Base-by-base conservation (phyloP, 53 echinoderm and acorn worm genomes). In the Zoroaster sp. region DNA sequence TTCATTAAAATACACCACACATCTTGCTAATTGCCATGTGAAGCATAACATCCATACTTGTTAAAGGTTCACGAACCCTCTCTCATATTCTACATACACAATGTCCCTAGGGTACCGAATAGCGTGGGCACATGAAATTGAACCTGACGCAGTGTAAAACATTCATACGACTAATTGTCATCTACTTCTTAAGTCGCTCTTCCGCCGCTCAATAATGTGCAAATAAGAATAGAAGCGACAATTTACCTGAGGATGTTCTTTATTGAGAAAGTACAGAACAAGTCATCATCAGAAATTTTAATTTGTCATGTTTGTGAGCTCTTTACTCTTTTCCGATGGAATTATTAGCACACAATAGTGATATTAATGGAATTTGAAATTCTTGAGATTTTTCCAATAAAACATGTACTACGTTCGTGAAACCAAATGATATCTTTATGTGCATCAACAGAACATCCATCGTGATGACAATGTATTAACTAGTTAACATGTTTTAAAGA, bases 21-120 rank as follows among this genome's bases (percentile, higher is more conserved):
- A 35, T 68, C 82, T 41, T 3, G 10, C 66, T 82, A 67, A 82
- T 82, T 67, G 42, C 41, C 68, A 66, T 66, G 45, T 82, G 44
- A 82, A 67, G 82, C 66, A 41, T 43, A 43, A 68, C 44, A 34
- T 31, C 30, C 41, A 25, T 40, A 33, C 82, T 31, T 40, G 33
- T 5, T 21, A 80, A 65, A 40, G 33, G 42, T 43, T 15, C 28
- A 15, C 28, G 15, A 35, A 77, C 45, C 32, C 77, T 30, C 63
- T 14, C 5, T 36, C 63, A 10, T 18, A 38, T 31, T 21, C 36
- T n/a, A 21, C 10, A 20, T 15, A 37, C 52, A 0, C 34, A 18
- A 0, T 18, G 33, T 47, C 79, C 63, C 39, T 5, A 3, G 65
- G 79, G 63, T 18, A 51, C 0, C 3, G 3, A 9, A 5, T 23